These are phyloP conservation scores for Todus mexicanus DNA, from an alignment of 2,797 vertebrate genomes.

Conservation along the genomic window DNA sequence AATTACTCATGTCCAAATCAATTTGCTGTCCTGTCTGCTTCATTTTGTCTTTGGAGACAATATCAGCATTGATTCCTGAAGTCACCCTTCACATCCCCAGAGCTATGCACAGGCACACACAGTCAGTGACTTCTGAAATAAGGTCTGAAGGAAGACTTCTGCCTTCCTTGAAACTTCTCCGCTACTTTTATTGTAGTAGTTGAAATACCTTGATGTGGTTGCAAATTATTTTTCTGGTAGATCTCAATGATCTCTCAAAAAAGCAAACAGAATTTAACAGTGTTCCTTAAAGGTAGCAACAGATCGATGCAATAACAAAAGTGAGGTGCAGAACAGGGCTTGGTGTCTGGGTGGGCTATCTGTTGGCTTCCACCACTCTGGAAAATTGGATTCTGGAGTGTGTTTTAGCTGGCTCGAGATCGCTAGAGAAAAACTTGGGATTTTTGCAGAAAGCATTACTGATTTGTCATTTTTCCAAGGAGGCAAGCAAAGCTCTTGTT, in stretches of 20 bases:
- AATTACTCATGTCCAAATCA: slow-evolving; percentile 36
- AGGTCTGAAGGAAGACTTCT: not conserved
- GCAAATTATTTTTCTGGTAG: not conserved
- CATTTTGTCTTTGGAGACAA: not conserved
- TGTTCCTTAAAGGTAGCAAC: not conserved
- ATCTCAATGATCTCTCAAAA: not conserved
- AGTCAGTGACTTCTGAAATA: not conserved
- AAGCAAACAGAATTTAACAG: not conserved
- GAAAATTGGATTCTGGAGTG: not conserved
- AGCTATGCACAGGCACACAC: not conserved
- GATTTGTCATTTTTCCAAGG: not conserved
- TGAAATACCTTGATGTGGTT: not conserved
- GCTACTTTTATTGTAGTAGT: not conserved
- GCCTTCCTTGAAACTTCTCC: not conserved
- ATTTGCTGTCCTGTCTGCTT: slow-evolving; percentile 20
- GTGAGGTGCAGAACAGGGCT: not conserved
- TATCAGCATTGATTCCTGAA: slow-evolving; percentile 13
- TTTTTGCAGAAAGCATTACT: not conserved
- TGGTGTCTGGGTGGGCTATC: not conserved
- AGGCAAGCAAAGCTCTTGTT: not conserved
- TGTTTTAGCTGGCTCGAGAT: not conserved
- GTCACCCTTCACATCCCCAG: not conserved
- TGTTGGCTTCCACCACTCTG: not conserved
- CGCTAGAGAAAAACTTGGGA: not conserved
- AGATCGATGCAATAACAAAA: not conserved